phyloP scores from a whole-genome alignment of 2,888 invertebrate genomes.

The Morpho achilles region DNA sequence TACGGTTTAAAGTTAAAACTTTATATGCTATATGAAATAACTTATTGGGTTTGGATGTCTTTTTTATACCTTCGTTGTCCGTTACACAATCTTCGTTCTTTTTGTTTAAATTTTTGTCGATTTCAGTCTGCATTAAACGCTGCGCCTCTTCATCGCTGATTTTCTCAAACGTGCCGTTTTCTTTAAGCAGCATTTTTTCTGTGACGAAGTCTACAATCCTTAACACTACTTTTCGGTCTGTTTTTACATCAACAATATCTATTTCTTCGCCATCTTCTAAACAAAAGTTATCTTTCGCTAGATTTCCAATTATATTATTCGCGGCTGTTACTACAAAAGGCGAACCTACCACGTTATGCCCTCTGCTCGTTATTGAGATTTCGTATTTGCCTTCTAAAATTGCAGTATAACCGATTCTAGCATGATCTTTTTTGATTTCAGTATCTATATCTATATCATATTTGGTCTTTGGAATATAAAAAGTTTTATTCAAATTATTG shows the following conservation, averaged over 20 bases:
- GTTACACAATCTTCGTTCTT: background rate
- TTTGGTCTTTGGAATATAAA: slow-evolving; percentile 66
- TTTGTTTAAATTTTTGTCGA: slow-evolving; percentile 25
- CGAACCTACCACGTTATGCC: slow-evolving; percentile 78
- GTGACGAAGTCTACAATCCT: slow-evolving; percentile 77
- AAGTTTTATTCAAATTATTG: slow-evolving; percentile 69
- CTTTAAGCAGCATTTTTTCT: slow-evolving; percentile 76
- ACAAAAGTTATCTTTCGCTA: slow-evolving; percentile 59
- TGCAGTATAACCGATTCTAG: slow-evolving; percentile 73
- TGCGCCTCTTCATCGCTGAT: slow-evolving; percentile 68
- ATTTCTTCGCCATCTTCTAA: slow-evolving; percentile 73
- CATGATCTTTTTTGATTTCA: slow-evolving; percentile 64
- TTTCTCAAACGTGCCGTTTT: slow-evolving; percentile 71
- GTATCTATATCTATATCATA: slow-evolving; percentile 75
- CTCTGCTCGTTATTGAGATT: slow-evolving; percentile 76
- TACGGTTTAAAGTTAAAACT: slow-evolving; percentile 51
- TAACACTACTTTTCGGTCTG: slow-evolving; percentile 68
- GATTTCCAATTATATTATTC: slow-evolving; percentile 49
- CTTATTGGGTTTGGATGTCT: slow-evolving; percentile 31
- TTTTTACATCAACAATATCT: slow-evolving; percentile 63
- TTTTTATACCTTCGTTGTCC: background rate
- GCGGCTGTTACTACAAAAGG: slow-evolving; percentile 76
- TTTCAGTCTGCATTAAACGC: slow-evolving; percentile 51
- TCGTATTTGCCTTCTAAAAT: slow-evolving; percentile 76
- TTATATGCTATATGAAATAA: slow-evolving; percentile 51